phyloP scores from a whole-genome alignment of 2,797 vertebrate species.

The Ficedula albicollis region DNA sequence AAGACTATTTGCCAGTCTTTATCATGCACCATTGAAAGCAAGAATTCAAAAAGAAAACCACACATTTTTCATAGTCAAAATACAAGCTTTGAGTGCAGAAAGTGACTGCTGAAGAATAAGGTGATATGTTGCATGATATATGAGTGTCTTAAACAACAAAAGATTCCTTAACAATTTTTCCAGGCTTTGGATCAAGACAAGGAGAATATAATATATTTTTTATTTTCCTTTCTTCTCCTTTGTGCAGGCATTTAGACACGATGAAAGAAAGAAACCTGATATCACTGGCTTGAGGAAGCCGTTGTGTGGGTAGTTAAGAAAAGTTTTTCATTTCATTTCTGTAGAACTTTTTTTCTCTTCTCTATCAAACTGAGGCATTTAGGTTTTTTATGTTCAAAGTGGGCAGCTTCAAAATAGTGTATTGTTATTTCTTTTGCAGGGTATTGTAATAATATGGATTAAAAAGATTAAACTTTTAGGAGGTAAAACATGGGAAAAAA shows the following conservation, averaged over 20 bases:
- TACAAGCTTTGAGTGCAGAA: conserved; percentile 4
- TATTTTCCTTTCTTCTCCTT: conserved; percentile 29
- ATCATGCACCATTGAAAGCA: neutral
- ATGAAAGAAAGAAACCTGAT: conserved; percentile 41
- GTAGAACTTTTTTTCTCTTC: neutral
- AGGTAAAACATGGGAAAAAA: neutral
- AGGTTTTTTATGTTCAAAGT: conserved; percentile 14
- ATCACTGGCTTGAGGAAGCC: neutral
- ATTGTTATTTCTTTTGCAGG: conserved; percentile 13
- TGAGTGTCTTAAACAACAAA: conserved; percentile 50
- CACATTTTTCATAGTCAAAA: conserved; percentile 32
- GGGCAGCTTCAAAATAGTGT: neutral
- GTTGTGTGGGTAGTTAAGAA: conserved; percentile 44
- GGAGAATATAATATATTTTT: conserved; percentile 2
- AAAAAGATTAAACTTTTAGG: neutral
- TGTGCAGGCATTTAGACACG: conserved; percentile 22
- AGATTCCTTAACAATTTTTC: conserved; percentile 18
- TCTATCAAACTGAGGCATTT: neutral
- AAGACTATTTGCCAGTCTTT: neutral
- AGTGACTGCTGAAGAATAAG: neutral
- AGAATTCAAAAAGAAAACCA: conserved; percentile 8
- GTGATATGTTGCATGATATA: conserved; percentile 23
- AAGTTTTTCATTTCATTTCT: conserved; percentile 40
- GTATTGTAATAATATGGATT: neutral
- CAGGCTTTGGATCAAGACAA: conserved; percentile 35